These are phyloP conservation scores for Leucoraja erinaceus DNA, from an alignment of 2,113 vertebrate species.

Conservation along the genomic window DNA sequence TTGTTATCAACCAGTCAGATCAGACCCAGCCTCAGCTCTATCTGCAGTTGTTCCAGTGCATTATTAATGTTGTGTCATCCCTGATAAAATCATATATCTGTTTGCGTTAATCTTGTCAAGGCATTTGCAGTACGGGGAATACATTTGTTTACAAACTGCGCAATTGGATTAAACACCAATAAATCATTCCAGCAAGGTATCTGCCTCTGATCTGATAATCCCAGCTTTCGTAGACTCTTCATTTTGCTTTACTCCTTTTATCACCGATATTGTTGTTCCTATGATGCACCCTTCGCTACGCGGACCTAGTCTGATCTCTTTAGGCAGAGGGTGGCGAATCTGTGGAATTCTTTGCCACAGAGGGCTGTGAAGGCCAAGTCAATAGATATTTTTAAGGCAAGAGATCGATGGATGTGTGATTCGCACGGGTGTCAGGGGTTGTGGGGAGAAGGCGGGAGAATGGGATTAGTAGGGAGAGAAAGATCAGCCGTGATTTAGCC, in stretches of 20 bases:
- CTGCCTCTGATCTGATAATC: constrained; percentile 1
- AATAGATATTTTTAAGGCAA: too few species aligned
- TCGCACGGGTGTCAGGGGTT: too few species aligned
- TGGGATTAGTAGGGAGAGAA: too few species aligned
- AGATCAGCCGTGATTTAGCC: too few species aligned
- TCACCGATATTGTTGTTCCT: background rate
- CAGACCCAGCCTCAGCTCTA: background rate
- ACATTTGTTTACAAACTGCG: constrained; percentile 26
- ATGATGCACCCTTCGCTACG: background rate
- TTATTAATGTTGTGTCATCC: constrained; percentile 14
- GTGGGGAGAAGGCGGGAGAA: too few species aligned
- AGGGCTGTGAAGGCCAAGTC: too few species aligned
- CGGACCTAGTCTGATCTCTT: too few species aligned
- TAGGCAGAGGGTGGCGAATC: too few species aligned
- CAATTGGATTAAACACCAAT: constrained; percentile 27
- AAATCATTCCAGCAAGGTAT: background rate
- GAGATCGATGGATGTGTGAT: too few species aligned
- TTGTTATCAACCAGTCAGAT: background rate
- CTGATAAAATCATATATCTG: constrained; percentile 24
- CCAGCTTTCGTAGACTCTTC: background rate
- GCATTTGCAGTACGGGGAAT: background rate
- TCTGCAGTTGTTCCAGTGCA: constrained; percentile 10
- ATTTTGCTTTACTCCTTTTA: background rate
- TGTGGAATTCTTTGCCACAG: too few species aligned
- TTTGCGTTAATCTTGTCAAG: constrained; percentile 25